Conservation (phyloP, 2,797 vertebrate species). For the Pangasius krempfi region DNA sequence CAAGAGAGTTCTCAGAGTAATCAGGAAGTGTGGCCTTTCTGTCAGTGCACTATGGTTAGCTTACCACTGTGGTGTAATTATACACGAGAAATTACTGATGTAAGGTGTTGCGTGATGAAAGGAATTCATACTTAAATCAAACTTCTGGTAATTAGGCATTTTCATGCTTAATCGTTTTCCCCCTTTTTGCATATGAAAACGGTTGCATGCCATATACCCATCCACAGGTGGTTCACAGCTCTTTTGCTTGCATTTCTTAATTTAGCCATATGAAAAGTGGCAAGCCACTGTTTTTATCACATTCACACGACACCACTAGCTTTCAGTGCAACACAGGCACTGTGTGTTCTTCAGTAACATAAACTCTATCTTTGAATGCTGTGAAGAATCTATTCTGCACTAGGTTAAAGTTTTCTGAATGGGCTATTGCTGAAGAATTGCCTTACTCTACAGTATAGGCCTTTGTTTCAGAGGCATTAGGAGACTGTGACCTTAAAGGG, state of each 20-base stretch:
- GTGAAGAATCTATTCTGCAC: background rate
- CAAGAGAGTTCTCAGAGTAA: slow-evolving; percentile 8
- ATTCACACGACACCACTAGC: background rate
- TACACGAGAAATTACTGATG: background rate
- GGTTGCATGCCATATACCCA: background rate
- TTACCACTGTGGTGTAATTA: slow-evolving; percentile 2
- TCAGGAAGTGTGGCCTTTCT: slow-evolving; percentile 40
- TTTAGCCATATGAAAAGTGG: background rate
- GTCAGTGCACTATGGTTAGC: slow-evolving; percentile 8
- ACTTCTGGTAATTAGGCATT: background rate
- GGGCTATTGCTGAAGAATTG: background rate
- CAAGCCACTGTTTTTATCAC: background rate
- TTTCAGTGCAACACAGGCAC: background rate
- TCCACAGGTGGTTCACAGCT: slow-evolving; percentile 2
- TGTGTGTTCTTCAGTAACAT: background rate
- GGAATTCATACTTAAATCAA: background rate
- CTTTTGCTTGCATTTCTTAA: background rate
- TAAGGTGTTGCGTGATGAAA: background rate
- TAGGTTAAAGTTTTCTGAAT: background rate
- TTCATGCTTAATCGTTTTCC: background rate
- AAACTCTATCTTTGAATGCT: background rate
- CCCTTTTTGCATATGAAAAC: background rate
- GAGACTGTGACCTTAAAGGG: slow-evolving; percentile 19
- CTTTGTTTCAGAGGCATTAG: slow-evolving; percentile 8
- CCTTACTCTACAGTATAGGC: background rate